These are phyloP conservation scores for Macropus fuliginosus DNA, from an alignment of 2,797 vertebrate species.

Conservation along the genomic window DNA sequence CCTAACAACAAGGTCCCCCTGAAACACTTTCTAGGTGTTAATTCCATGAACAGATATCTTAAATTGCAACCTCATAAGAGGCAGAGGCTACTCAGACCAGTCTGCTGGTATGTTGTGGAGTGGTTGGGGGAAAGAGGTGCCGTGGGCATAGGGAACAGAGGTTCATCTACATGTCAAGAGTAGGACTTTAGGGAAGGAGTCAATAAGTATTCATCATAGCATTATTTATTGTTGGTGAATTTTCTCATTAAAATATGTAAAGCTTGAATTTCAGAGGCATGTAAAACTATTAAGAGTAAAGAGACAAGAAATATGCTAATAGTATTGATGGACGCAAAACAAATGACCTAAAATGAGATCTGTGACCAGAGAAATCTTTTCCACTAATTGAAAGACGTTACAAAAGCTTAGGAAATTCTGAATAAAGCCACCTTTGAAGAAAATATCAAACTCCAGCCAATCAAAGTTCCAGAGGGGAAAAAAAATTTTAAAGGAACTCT, in stretches of 20 bases:
- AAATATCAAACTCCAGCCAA: constrained; percentile 69
- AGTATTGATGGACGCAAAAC: constrained; percentile 54
- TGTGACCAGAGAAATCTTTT: constrained; percentile 54
- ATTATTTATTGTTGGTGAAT: constrained; percentile 35
- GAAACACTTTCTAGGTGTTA: background rate
- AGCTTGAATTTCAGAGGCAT: constrained; percentile 58
- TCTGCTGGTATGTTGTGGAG: background rate
- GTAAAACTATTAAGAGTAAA: constrained; percentile 61
- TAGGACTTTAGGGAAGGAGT: background rate
- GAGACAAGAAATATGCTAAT: constrained; percentile 69
- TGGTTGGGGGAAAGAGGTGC: background rate
- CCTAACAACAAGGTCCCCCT: background rate
- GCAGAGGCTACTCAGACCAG: background rate
- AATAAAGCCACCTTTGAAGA: constrained; percentile 66
- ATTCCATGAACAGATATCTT: background rate
- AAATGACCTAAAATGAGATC: constrained; percentile 72
- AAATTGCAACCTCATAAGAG: background rate
- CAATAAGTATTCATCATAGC: constrained; percentile 3
- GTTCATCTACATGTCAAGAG: background rate
- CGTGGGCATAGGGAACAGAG: background rate
- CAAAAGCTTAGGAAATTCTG: constrained; percentile 61
- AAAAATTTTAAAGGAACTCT: constrained; percentile 62
- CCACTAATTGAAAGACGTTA: constrained; percentile 62
- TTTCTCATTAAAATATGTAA: constrained; percentile 20
- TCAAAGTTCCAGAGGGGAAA: constrained; percentile 52